phyloP scores from a whole-genome alignment of 1,140 invertebrate species.

The Ylistrum balloti region DNA sequence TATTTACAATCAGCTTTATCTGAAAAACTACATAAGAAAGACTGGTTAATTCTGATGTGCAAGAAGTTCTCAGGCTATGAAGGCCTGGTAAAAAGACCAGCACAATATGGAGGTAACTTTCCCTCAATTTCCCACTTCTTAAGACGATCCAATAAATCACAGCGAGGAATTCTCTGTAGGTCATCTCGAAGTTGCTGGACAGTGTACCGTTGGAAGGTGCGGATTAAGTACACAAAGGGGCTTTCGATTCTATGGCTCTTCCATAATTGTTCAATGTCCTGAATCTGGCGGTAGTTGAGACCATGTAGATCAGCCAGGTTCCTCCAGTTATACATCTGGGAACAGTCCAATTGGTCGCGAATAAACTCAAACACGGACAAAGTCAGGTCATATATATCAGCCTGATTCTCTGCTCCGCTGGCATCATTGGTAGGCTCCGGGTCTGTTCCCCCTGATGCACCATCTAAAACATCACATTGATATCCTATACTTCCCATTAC shows the following conservation, averaged over 20 bases:
- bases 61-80: too few relatives aligned
- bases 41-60: too few relatives aligned
- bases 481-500: too few relatives aligned
- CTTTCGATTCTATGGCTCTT: neutral
- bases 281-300: slow-evolving; percentile 4
- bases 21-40: too few relatives aligned
- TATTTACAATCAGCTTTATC: too few relatives aligned
- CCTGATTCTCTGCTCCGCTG: neutral
- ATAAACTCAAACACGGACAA: neutral
- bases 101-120: neutral
- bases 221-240: neutral
- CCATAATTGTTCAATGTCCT: slow-evolving; percentile 20
- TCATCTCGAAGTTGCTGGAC: slow-evolving; percentile 15
- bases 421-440: neutral
- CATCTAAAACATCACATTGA: too few relatives aligned
- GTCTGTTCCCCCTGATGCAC: neutral
- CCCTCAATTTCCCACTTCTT: neutral
- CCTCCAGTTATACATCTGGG: neutral
- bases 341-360: neutral
- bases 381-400: neutral
- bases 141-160: neutral
- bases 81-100: neutral
- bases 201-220: neutral
- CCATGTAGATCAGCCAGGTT: neutral
- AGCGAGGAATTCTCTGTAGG: neutral